Percentiles rank a stretch among this genome's conserved stretches.
phyloP scores from a whole-genome alignment of 2,113 vertebrate species.

The Eidolon helvum region DNA sequence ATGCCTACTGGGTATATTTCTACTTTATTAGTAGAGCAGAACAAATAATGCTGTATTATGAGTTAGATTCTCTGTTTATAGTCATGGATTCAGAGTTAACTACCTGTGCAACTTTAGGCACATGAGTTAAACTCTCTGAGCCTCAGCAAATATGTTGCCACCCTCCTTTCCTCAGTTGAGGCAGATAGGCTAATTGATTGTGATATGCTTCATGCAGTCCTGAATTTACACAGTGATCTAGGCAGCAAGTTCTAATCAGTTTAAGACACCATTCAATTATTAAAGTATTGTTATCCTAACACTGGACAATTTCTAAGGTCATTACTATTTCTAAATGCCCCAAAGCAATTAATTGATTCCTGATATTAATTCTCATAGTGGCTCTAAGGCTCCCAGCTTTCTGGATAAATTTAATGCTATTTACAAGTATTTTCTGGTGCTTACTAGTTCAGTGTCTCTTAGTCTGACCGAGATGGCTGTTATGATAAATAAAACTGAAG shows the following conservation, averaged over 20 bases:
- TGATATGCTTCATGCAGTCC: not conserved
- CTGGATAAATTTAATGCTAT: not conserved
- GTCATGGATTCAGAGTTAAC: conserved; percentile 10
- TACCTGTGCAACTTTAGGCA: not conserved
- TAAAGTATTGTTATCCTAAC: not conserved
- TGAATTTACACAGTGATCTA: not conserved
- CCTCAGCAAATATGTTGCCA: not conserved
- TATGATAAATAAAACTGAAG: not conserved
- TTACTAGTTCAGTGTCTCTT: not conserved
- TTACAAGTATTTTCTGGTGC: not conserved
- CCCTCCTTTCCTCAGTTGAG: not conserved
- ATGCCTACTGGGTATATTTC: conserved; percentile 5
- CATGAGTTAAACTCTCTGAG: not conserved
- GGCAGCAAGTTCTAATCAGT: not conserved
- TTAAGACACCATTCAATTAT: not conserved
- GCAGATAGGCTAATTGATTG: not conserved
- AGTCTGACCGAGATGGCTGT: not conserved
- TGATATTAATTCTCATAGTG: not conserved
- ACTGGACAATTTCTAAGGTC: not conserved
- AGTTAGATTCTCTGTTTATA: conserved; percentile 9
- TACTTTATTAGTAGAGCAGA: conserved; percentile 45
- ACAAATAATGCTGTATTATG: conserved; percentile 6
- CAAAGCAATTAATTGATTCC: not conserved
- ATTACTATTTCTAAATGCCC: not conserved
- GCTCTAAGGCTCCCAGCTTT: not conserved